phyloP scores from a whole-genome alignment of 1,140 invertebrate species.

The Saxidomus purpurata region DNA sequence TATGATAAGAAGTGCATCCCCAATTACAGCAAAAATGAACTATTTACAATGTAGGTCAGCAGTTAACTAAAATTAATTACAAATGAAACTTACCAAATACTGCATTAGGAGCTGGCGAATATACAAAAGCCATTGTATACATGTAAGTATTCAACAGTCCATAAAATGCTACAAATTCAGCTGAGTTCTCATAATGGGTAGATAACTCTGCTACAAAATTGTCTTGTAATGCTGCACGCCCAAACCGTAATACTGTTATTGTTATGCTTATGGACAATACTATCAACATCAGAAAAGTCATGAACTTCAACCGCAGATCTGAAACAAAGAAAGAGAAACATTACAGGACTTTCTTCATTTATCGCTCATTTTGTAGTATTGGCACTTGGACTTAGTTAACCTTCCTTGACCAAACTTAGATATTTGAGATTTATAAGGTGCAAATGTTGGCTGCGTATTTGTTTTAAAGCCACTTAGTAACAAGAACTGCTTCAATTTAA shows the following conservation, averaged over 20 bases:
- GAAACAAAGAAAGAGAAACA: conserved; percentile 75
- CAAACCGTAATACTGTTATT: conserved; percentile 94
- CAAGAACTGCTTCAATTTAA: no score
- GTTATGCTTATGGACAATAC: conserved; percentile 93
- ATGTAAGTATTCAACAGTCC: conserved; percentile 98
- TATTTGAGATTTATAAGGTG: no score
- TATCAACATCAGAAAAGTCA: conserved; percentile 94
- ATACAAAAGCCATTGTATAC: conserved; percentile 97
- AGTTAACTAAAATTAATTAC: no score
- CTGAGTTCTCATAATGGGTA: conserved; percentile 95
- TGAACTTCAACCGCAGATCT: conserved; percentile 97
- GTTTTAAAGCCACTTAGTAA: no score
- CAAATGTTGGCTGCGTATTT: no score
- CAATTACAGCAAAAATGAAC: no score
- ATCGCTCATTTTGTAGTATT: no score
- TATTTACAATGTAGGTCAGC: no score
- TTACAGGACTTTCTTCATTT: no score
- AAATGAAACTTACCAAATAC: conserved; percentile 91
- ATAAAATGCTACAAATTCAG: conserved; percentile 98
- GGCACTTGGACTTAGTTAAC: no score
- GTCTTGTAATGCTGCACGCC: conserved; percentile 95
- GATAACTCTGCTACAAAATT: conserved; percentile 96
- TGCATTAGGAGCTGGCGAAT: conserved; percentile 93
- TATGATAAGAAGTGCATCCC: no score
- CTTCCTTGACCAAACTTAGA: no score